Percentiles rank a stretch among this genome's conserved stretches.
Evolutionary conservation across 2,113 vertebrate genomes (phyloP).

Genomic region (Picathartes gymnocephalus): DNA sequence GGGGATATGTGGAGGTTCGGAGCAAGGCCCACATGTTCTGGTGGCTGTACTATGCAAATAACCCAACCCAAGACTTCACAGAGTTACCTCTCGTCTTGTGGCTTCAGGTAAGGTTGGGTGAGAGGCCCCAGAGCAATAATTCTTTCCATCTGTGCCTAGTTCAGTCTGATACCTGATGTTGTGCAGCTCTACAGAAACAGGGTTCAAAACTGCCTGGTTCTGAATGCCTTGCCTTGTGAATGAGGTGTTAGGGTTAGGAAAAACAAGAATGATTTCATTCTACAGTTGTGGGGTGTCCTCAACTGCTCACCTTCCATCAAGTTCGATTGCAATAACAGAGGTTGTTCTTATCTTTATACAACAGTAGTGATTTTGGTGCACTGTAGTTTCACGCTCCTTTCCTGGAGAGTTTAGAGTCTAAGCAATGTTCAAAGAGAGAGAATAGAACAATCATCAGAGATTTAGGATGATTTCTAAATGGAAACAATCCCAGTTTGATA

Average conservation of each 20-base stretch:
- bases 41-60: slow-evolving; percentile 91
- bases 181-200: background rate
- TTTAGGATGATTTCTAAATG: background rate
- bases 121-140: background rate
- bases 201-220: background rate
- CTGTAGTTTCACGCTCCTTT: background rate
- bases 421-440: background rate
- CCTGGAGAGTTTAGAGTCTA: background rate
- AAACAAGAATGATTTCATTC: background rate
- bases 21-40: slow-evolving; percentile 93
- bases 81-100: slow-evolving; percentile 89
- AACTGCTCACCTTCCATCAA: background rate
- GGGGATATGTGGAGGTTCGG: slow-evolving; percentile 88
- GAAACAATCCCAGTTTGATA: background rate
- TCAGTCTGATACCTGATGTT: background rate
- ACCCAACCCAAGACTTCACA: slow-evolving; percentile 66
- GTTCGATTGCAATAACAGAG: background rate
- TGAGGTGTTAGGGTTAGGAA: background rate
- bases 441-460: background rate
- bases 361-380: background rate
- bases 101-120: slow-evolving; percentile 83
- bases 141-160: background rate
- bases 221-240: background rate
- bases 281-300: background rate
- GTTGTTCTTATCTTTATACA: background rate